Conservation (phyloP, 1,140 invertebrate species). For the Temnothorax longispinosus region DNA sequence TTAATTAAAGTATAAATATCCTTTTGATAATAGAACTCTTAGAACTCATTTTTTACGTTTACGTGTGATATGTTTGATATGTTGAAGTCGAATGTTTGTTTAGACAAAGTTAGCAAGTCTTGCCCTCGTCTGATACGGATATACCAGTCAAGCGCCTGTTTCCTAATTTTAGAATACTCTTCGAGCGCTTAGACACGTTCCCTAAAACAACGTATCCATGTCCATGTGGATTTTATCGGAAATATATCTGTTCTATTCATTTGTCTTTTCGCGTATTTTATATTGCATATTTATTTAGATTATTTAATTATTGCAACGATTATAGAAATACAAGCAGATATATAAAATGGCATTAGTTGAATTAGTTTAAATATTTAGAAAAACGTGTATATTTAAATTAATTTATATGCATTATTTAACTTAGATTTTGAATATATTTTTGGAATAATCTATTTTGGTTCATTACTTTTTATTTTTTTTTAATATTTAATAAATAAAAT, state of each 20-base stretch:
- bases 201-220: not conserved
- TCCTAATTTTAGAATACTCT: conserved; percentile 45
- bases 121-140: not conserved
- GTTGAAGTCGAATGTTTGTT: not conserved
- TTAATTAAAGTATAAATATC: not conserved
- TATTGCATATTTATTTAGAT: not conserved
- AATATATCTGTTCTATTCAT: not conserved
- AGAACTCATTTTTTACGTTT: not conserved
- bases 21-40: conserved; percentile 1
- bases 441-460: not conserved
- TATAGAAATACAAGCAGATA: not conserved
- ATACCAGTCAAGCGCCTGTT: not conserved
- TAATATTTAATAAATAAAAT: not conserved
- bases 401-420: not conserved
- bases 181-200: not conserved
- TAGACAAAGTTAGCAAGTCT: conserved; percentile 33
- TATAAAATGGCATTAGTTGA: not conserved
- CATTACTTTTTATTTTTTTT: not conserved
- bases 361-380: conserved; percentile 1
- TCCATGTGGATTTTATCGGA: not conserved
- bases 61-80: not conserved
- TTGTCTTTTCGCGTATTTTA: not conserved
- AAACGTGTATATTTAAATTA: not conserved
- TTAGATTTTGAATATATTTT: not conserved
- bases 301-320: not conserved